These are phyloP conservation scores for Neolamprologus ventralis DNA, from an alignment of 2,113 vertebrate species.

Conservation along the genomic window DNA sequence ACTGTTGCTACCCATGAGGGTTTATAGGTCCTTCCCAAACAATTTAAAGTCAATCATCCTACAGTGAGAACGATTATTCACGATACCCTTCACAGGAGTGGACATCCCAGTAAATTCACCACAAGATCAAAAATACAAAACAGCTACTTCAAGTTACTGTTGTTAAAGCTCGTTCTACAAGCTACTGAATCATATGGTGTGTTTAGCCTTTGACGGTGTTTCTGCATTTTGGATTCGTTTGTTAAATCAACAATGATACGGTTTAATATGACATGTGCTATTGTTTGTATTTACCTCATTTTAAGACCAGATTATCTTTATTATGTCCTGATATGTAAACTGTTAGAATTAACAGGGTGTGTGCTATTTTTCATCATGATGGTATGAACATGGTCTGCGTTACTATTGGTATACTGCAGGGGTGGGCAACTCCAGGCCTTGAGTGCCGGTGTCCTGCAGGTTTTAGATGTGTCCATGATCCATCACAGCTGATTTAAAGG, in stretches of 20 bases:
- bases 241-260: neutral
- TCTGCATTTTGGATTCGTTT: neutral
- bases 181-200: neutral
- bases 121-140: neutral
- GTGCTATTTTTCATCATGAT: neutral
- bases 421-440: too few species aligned
- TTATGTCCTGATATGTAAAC: neutral
- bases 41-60: neutral
- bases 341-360: rapidly evolving
- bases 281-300: neutral
- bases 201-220: rapidly evolving
- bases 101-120: neutral
- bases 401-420: neutral
- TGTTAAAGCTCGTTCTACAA: neutral
- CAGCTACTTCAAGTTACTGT: neutral
- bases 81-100: neutral
- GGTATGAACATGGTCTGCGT: neutral
- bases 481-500: too few species aligned
- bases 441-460: too few species aligned
- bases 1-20: rapidly evolving
- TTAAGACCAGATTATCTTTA: neutral
- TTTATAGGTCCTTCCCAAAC: neutral
- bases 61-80: neutral
- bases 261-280: neutral
- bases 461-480: too few species aligned